Base-by-base conservation (phyloP, 2,888 invertebrate species). In the Apamea sordens region DNA sequence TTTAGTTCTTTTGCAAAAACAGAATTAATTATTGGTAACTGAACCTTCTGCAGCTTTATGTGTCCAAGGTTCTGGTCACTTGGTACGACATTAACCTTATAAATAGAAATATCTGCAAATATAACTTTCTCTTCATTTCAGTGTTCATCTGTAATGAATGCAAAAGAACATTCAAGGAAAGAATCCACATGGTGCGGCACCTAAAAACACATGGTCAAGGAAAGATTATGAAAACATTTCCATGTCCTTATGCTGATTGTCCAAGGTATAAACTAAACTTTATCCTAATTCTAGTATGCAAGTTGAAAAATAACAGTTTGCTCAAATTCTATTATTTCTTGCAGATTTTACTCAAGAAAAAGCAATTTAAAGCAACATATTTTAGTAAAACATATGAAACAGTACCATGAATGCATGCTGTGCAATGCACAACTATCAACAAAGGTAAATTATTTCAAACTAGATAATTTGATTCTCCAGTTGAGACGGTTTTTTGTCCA, bases 361-460 rank as follows among this genome's bases (percentile, higher is more conserved):
- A 96, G 95, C 65, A 98, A 97, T 93, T 93, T 98, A 36, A 95
- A 94, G 3, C 95, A 96, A 76, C 98, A 98, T 85, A 94, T 97
- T 77, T 87, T 94, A 77, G 93, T 93, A 3, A 95, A 94, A 59
- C 98, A 98, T 89, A 90, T 96, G 32, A 96, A 96, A 3, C 88
- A 95, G 8, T 97, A 92, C 64, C 97, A 96, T 90, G 92, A 94
- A 67, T 97, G 97, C 87, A 89, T 90, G 18, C 87, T 96, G 5
- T 97, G 96, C 86, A 86, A 91, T 64, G 93, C 93, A 61, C 89
- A 93, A 83, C 85, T 96, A 68, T 93, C 93, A 36, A 93, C 95
- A 53, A 95, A 96, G 95, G 96, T 96, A 93, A 78, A 73, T 76
- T 47, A n/a, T 78, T 68, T 47, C 15, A 36, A n/a, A 76, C 15